Percentiles rank a stretch among this genome's conserved stretches.
phyloP scores from a whole-genome alignment of 2,888 invertebrate species.

The Mellilla xanthometata region DNA sequence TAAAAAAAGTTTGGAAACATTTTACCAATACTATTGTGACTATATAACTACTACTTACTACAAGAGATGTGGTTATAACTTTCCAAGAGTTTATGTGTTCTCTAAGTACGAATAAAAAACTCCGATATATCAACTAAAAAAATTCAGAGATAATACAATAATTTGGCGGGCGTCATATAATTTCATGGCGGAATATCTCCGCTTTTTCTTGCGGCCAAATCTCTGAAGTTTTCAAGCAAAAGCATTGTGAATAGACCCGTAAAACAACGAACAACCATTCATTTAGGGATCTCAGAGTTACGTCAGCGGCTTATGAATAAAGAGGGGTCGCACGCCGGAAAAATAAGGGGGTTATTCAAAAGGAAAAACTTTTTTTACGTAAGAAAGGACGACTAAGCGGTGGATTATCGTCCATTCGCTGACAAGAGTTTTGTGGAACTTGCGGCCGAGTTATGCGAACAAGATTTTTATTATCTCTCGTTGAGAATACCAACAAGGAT shows the following conservation, averaged over 20 bases:
- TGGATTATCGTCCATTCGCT: constrained; percentile 70
- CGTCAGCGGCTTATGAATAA: constrained; percentile 79
- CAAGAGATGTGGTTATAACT: constrained; percentile 7
- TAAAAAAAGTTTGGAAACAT: constrained; percentile 1
- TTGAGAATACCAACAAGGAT: constrained; percentile 45
- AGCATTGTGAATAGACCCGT: constrained; percentile 78
- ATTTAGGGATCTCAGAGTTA: constrained; percentile 78
- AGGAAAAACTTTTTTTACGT: constrained; percentile 69
- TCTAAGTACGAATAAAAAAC: constrained; percentile 24
- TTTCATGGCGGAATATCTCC: constrained; percentile 53
- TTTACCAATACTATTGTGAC: too few species aligned
- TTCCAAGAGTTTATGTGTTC: constrained; percentile 18
- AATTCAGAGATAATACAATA: constrained; percentile 48
- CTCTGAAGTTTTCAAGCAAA: constrained; percentile 73
- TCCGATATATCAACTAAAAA: constrained; percentile 28
- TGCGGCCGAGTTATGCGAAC: constrained; percentile 54
- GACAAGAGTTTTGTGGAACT: constrained; percentile 73
- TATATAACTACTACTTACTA: constrained; percentile 3
- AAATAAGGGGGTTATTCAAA: constrained; percentile 73
- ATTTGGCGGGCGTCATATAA: constrained; percentile 53
- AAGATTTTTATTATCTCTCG: constrained; percentile 63
- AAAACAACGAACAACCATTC: constrained; percentile 82
- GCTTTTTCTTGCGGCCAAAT: constrained; percentile 61
- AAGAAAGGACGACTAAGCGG: constrained; percentile 69
- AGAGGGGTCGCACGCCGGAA: constrained; percentile 66